These are phyloP conservation scores for Zaprionus obscuricornis DNA, from an alignment of 2,888 invertebrate genomes.

Conservation along the genomic window DNA sequence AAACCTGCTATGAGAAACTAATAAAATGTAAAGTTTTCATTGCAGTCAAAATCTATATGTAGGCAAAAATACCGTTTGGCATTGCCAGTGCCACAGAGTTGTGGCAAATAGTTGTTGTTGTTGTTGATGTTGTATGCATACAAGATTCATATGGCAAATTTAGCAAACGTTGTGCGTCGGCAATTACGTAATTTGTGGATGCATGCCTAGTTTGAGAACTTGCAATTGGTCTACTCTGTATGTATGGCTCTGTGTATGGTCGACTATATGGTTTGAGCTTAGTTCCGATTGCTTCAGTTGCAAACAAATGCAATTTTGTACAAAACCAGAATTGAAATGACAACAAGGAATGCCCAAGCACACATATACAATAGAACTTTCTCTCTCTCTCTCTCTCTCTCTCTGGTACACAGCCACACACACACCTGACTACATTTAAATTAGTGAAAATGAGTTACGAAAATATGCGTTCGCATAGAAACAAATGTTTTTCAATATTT, in stretches of 20 bases:
- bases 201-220: constrained; percentile 10
- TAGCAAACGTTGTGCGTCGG: constrained; percentile 30
- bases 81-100: constrained; percentile 23
- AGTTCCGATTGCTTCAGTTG: constrained; percentile 27
- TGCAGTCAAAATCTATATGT: constrained; percentile 32
- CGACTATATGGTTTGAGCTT: too few relatives aligned
- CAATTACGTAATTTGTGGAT: constrained; percentile 54
- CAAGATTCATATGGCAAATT: constrained; percentile 35
- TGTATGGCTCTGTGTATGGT: too few relatives aligned
- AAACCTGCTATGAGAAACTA: constrained; percentile 35
- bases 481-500: too few relatives aligned
- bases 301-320: constrained; percentile 44
- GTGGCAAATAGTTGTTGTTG: constrained; percentile 9
- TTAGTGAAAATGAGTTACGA: too few relatives aligned
- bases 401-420: constrained; percentile 19
- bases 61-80: constrained; percentile 4
- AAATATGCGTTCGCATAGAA: too few relatives aligned
- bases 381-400: too few relatives aligned
- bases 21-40: constrained; percentile 44
- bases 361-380: constrained; percentile 10
- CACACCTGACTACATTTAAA: too few relatives aligned
- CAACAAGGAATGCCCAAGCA: constrained; percentile 30
- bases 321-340: constrained; percentile 43
- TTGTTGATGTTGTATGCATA: not conserved
- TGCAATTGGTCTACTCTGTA: constrained; percentile 1